Evolutionary conservation across 2,113 vertebrate genomes (phyloP), one percentile per base, ranked within the genome.

Genomic region (Gallinago paraguaiae): DNA sequence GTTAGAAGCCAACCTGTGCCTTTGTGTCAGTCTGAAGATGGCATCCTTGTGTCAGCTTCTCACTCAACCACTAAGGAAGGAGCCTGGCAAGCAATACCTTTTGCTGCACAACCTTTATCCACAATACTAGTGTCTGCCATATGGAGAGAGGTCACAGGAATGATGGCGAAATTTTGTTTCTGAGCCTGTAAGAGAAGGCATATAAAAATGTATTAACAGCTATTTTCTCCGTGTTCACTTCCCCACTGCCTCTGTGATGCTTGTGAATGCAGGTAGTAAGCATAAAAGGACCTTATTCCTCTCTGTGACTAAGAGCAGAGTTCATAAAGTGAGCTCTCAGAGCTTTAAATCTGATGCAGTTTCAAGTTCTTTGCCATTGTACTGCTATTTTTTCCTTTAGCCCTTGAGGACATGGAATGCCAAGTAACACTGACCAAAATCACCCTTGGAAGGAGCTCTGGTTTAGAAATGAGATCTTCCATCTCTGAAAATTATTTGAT

Each of bases 391-490:
- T 45, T 45, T 11, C 33, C 33, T 78, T 19, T 90, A 45, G 19
- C 11, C 37, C 77, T 75, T 70, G 43, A 78, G 19, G 31, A 35
- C 13, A 8, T 64, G n/a, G 43, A 86, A 81, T 57, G 39, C 6
- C 43, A 74, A 57, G 11, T 76, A 65, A 74, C 2, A 5, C 17
- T 85, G 70, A 50, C n/a, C 28, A 71, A 43, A 41, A 63, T 41
- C 22, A 68, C 22, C 9, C 20, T 37, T 12, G 35, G 33, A 85
- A 88, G 60, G 39, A 60, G 30, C 18, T 56, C 12, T 63, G 24
- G 16, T 76, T 88, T 90, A 91, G 51, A 90, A 95, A 74, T 13
- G 20, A 86, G n/a, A 67, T 77, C 87, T 95, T 10, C n/a, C 82
- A 41, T 41, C 28, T 56, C 64, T 91, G 24, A 56, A 85, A 91